Conservation (phyloP, 2,797 vertebrate genomes). For the Enteromius unitaeniatus region DNA sequence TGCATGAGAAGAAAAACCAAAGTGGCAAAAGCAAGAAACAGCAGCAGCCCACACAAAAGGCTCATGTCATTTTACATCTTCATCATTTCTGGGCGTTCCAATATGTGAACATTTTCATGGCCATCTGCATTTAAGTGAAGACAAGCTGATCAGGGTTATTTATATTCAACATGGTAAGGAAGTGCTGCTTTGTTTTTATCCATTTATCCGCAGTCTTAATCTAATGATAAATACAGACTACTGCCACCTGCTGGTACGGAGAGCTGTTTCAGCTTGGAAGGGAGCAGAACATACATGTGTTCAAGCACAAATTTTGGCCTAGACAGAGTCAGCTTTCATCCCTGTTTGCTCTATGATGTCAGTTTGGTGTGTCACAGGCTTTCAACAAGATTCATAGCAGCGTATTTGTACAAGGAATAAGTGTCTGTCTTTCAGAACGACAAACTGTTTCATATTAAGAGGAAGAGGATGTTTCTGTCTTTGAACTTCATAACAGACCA, state of each 20-base stretch:
- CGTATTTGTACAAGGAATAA: neutral
- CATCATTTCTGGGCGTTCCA: neutral
- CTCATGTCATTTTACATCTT: neutral
- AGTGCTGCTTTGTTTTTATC: neutral
- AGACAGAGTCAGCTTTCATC: neutral
- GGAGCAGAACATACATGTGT: neutral
- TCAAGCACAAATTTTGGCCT: neutral
- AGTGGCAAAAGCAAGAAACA: neutral
- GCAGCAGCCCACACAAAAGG: neutral
- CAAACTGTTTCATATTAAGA: neutral
- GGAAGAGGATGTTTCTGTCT: neutral
- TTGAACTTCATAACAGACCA: neutral
- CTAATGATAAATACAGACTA: neutral
- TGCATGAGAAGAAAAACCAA: neutral
- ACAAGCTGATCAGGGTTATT: neutral
- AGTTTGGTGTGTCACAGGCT: neutral
- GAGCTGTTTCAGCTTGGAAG: neutral
- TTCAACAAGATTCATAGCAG: neutral
- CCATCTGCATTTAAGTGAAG: neutral
- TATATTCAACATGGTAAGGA: neutral
- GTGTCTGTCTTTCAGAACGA: neutral
- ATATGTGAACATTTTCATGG: neutral
- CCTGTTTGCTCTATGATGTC: neutral
- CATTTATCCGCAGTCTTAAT: neutral
- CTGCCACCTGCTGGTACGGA: neutral